Base-by-base conservation (phyloP, 2,113 vertebrate species). In the Brevimyrus niger region DNA sequence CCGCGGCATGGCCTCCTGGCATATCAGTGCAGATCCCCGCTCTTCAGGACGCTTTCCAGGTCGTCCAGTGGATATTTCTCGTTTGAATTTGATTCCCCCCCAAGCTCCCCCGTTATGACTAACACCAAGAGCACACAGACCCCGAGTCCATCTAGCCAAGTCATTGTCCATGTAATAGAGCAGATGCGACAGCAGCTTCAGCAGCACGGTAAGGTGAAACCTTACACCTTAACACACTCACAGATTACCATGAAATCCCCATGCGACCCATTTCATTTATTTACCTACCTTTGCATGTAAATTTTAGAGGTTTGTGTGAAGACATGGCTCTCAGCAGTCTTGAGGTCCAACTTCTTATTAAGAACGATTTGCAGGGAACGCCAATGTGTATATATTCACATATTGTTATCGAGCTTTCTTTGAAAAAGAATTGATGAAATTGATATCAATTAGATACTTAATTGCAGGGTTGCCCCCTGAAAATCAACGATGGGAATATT, bases 1-100 rank as follows among this genome's bases (percentile, higher is more conserved):
- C 53, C 19, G 19, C 53, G 19, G 53, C 19, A 94, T 94, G 95
- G 95, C 91, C 96, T 96, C 1, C 93, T 92, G 85, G 96, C 95
- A 42, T 97, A 96, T 94, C 97, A 96, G 91, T 96, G 94, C 86
- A 96, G 97, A 91, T 96, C 96, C 73, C 96, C 96, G 73, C 92
- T 96, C 89, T 97, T 96, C 94, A 96, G 96, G 90, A 93, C 95
- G 91, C 92, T 95, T 90, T 95, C 96, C 89, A 97, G 97, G 91
- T 96, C 96, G 53, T 99, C 98, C 94, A 98, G 97, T 92, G 98
- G 98, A 89, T 98, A 98, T 95, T 98, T 97, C 95, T 98, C 98
- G 92, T 96, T 95, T 93, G 97, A 98, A 91, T 92, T 95, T 91
- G 97, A 97, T 93, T 97, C 96, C 10, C 31, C 91, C 86, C 95